Base-by-base conservation (phyloP, 2,888 invertebrate species). In the Drosophila hamatofila region DNA sequence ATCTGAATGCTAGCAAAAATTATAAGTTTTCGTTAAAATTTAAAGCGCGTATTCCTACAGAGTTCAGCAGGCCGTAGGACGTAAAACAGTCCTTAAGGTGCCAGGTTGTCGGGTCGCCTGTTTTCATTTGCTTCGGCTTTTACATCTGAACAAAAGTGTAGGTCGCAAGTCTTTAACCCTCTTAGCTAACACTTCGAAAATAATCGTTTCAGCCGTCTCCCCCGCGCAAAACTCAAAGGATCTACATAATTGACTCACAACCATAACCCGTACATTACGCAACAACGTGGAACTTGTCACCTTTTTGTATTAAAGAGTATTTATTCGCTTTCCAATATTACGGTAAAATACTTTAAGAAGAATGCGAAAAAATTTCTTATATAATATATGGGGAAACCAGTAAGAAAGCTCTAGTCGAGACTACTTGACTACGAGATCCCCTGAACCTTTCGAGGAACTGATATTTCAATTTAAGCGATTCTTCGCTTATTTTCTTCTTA, bases 161-260 rank as follows among this genome's bases (percentile, higher is more conserved):
- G 7, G 21, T 14, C 51, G 9, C 33, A 1, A 9, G 33, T 14
- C 51, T n/a, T 33, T 21, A 51, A 42, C 51, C 16, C 25, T 25
- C 23, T 14, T 25, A 25, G 16, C 25, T 16, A 23, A 14, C 23
- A 11, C 18, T 16, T 5, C 14, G 1, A 30, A n/a, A 18, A 23
- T 0, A 25, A 23, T 25, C 12, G 1, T 25, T 35, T 33, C 6
- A 21, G 33, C 35, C 18, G 30, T 25, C 58, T 46, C 63, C 57
- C 73, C 81, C 76, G 72, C 76, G 56, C 84, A 89, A 88, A 83
- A 89, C 77, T 84, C 81, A 84, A 75, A 81, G 84, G 89, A 84
- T 89, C 84, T 89, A 83, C 89, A 84, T 84, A 84, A 84, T 89
- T 84, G 89, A 89, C 83, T 80, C 78, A 58, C 69, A 75, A 65